Evolutionary conservation across 2,797 vertebrate genomes (phyloP).

Genomic region (Pygocentrus nattereri): DNA sequence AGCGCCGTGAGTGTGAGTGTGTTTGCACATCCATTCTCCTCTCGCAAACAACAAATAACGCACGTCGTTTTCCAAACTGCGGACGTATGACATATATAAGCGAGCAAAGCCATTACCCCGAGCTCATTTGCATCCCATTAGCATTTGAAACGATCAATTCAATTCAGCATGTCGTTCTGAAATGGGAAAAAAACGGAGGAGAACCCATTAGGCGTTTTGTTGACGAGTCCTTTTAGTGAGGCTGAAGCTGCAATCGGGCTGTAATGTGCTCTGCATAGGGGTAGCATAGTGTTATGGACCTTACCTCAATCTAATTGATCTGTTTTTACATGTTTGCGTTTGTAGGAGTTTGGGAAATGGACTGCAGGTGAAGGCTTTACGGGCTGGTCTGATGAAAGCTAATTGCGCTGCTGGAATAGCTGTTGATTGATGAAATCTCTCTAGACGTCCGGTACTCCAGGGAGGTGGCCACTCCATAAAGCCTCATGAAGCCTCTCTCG

Average conservation of each 20-base stretch:
- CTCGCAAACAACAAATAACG: slow-evolving; percentile 38
- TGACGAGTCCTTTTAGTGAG: not conserved
- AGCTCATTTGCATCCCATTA: slow-evolving; percentile 47
- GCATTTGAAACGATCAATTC: slow-evolving; percentile 44
- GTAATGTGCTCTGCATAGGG: not conserved
- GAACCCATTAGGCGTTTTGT: slow-evolving; percentile 10
- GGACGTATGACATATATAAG: slow-evolving; percentile 43
- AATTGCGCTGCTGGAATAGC: not conserved
- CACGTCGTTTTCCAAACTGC: slow-evolving; percentile 1
- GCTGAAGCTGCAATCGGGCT: not conserved
- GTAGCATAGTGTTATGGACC: not conserved
- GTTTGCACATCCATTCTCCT: slow-evolving; percentile 37
- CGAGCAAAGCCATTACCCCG: slow-evolving; percentile 36
- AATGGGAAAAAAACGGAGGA: not conserved
- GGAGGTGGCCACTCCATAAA: not conserved
- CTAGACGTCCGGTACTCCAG: not conserved
- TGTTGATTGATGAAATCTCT: not conserved
- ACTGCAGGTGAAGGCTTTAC: not conserved
- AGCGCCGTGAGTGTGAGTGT: not conserved
- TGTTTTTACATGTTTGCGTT: too few species aligned
- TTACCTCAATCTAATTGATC: not conserved
- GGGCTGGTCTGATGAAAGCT: not conserved
- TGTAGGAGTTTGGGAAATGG: too few species aligned
- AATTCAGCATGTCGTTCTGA: slow-evolving; percentile 29
- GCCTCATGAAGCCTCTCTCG: not conserved